These are phyloP conservation scores for Ametastegia equiseti DNA, from an alignment of 2,888 invertebrate species.

Conservation along the genomic window DNA sequence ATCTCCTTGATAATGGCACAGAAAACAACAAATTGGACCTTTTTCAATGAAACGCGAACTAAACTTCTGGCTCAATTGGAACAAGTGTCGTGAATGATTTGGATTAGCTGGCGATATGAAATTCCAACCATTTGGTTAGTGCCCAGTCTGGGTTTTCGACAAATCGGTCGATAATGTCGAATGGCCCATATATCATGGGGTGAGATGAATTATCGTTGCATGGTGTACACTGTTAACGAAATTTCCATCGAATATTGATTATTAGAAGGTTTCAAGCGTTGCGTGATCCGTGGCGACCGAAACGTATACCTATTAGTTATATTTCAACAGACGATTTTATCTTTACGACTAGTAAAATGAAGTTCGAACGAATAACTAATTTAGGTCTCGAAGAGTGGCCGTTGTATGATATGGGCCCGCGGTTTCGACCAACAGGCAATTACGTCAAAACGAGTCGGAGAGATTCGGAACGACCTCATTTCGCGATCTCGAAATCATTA, in stretches of 20 bases:
- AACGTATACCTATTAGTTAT: neutral
- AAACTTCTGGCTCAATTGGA: no score
- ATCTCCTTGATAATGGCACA: no score
- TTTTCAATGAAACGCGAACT: no score
- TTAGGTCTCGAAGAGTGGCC: neutral
- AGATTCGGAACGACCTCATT: neutral
- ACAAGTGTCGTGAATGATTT: no score
- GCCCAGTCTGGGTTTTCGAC: neutral
- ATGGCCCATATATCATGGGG: neutral
- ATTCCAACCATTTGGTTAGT: no score
- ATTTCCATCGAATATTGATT: conserved; percentile 16
- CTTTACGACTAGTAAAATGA: neutral
- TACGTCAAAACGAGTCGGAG: neutral
- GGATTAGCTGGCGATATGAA: no score
- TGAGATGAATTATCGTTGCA: neutral
- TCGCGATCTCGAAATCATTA: neutral
- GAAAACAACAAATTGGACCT: no score
- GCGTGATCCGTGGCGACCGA: neutral
- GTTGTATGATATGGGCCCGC: neutral
- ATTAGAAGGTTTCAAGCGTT: neutral
- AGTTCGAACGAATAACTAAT: neutral
- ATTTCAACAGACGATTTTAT: neutral
- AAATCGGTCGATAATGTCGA: neutral
- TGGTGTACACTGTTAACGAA: neutral
- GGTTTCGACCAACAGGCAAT: neutral